Percentiles rank a stretch among this genome's conserved stretches.
phyloP scores from a whole-genome alignment of 2,888 invertebrate genomes.

The Trachelus stipa region DNA sequence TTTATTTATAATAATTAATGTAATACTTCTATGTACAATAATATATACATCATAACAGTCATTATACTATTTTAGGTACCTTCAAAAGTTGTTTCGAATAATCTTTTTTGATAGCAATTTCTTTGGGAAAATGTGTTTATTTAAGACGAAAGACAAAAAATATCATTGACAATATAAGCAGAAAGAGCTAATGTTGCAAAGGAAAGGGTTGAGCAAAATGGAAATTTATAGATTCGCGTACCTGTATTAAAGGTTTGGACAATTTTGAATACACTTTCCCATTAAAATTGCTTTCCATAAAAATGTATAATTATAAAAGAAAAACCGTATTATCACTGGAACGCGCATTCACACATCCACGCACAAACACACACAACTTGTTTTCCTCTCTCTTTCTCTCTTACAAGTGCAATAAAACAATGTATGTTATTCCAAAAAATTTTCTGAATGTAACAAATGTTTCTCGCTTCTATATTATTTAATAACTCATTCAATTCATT shows the following conservation, averaged over 20 bases:
- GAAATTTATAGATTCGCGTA: not conserved
- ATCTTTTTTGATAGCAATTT: not conserved
- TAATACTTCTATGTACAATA: slow-evolving; percentile 18
- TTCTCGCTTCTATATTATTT: not conserved
- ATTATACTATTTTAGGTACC: slow-evolving; percentile 4
- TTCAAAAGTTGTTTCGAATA: not conserved
- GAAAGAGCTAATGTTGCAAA: not conserved
- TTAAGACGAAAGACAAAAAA: not conserved
- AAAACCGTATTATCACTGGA: not conserved
- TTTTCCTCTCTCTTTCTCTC: not conserved
- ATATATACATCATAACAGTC: slow-evolving; percentile 20
- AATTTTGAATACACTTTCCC: not conserved
- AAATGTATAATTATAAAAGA: not conserved
- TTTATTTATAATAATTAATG: slow-evolving; percentile 18
- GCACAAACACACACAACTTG: not conserved
- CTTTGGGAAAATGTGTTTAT: not conserved
- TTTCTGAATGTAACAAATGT: not conserved
- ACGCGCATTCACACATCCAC: not conserved
- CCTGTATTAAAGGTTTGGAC: not conserved
- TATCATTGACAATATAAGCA: not conserved
- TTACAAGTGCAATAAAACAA: not conserved
- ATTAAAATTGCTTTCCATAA: not conserved
- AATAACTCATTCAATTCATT: not conserved
- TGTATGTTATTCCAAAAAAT: not conserved
- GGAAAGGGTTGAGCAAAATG: not conserved